Evolutionary conservation across 2,113 vertebrate species (phyloP).

Genomic region (Pao palembangensis): DNA sequence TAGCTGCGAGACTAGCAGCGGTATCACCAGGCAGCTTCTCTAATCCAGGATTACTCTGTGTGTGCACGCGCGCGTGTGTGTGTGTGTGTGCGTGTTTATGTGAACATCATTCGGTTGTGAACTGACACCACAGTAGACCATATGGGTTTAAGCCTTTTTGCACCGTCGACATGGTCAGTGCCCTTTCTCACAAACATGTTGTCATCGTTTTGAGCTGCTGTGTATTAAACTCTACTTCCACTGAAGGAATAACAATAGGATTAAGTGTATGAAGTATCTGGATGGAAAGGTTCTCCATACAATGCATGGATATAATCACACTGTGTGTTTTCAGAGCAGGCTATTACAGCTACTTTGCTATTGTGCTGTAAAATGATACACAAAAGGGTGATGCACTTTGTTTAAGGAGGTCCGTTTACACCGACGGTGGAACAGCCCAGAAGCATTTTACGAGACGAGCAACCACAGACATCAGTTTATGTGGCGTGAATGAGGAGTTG

Average conservation of each 20-base stretch:
- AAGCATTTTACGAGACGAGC: neutral
- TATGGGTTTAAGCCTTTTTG: slow-evolving; percentile 49
- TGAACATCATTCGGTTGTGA: slow-evolving; percentile 34
- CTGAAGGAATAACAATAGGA: slow-evolving; percentile 47
- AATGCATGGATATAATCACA: slow-evolving; percentile 3
- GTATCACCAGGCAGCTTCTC: slow-evolving; percentile 60
- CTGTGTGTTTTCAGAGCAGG: slow-evolving; percentile 13
- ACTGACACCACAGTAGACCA: slow-evolving; percentile 36
- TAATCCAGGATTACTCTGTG: slow-evolving; percentile 72
- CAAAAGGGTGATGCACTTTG: neutral
- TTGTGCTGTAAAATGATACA: slow-evolving; percentile 19
- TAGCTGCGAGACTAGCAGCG: slow-evolving; percentile 55
- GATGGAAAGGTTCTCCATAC: slow-evolving; percentile 8
- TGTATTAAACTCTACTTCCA: slow-evolving; percentile 20
- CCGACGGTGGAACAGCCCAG: neutral
- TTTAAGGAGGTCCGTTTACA: neutral
- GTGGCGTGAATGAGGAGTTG: too few relatives aligned
- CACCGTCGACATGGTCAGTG: slow-evolving; percentile 15
- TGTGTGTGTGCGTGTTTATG: slow-evolving; percentile 22
- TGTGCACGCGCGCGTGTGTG: slow-evolving; percentile 18
- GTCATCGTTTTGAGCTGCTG: slow-evolving; percentile 25
- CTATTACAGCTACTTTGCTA: slow-evolving; percentile 3
- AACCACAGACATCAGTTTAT: neutral
- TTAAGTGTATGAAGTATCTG: slow-evolving; percentile 29
- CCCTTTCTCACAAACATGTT: slow-evolving; percentile 54